phyloP scores from a whole-genome alignment of 2,888 invertebrate genomes.

The Thymelicus lineola region DNA sequence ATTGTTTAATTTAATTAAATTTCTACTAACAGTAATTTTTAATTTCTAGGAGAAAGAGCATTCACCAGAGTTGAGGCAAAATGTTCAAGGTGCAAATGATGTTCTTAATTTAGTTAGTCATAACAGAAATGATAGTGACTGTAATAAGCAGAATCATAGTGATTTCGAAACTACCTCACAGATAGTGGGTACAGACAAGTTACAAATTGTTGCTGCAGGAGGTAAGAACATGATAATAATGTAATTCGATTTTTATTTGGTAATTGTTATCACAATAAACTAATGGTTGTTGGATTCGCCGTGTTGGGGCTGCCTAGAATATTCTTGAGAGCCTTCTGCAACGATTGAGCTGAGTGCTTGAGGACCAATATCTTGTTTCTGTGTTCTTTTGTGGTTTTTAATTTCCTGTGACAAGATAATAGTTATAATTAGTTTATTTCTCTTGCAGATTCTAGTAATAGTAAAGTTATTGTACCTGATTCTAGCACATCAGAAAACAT shows the following conservation, averaged over 20 bases:
- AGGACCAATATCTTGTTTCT: no score
- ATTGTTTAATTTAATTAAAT: no score
- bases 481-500: constrained; percentile 67
- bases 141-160: constrained; percentile 24
- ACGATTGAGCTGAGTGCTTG: no score
- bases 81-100: constrained; percentile 62
- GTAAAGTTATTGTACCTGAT: constrained; percentile 61
- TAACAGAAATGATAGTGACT: constrained; percentile 48
- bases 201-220: constrained; percentile 65
- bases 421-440: no score
- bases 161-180: constrained; percentile 46
- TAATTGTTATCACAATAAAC: no score
- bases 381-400: no score
- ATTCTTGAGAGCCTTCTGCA: no score
- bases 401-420: no score
- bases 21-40: neutral
- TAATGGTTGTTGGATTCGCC: no score
- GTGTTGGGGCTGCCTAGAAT: no score
- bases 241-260: no score
- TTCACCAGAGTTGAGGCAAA: constrained; percentile 54
- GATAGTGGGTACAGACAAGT: constrained; percentile 55
- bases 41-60: constrained; percentile 52
- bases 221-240: constrained; percentile 49
- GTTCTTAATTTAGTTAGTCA: constrained; percentile 56
- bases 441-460: constrained; percentile 48